These are phyloP conservation scores for Myathropa florea DNA, from an alignment of 2,888 invertebrate genomes.

Conservation along the genomic window DNA sequence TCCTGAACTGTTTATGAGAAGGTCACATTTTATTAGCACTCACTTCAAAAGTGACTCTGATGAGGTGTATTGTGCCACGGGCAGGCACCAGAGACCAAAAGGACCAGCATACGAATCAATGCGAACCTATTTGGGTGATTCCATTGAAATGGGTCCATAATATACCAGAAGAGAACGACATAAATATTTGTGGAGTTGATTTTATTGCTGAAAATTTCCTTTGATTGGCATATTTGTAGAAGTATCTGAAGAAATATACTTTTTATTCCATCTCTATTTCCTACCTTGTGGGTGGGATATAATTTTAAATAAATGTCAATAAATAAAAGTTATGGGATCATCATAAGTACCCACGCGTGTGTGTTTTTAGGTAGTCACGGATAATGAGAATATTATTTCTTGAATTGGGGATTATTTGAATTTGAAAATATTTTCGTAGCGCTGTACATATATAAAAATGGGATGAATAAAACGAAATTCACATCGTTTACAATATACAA, in stretches of 20 bases:
- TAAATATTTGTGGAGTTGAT: slow-evolving; percentile 37
- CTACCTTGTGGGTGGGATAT: neutral
- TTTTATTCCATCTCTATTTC: neutral
- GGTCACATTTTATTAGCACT: slow-evolving; percentile 69
- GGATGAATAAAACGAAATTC: too few species aligned
- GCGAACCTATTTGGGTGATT: slow-evolving; percentile 29
- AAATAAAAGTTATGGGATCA: neutral
- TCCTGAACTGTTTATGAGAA: slow-evolving; percentile 65
- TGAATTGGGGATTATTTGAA: too few species aligned
- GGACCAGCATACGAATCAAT: slow-evolving; percentile 1
- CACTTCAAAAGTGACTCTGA: slow-evolving; percentile 57
- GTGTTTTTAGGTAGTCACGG: neutral
- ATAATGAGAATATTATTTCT: neutral
- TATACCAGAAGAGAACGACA: slow-evolving; percentile 24
- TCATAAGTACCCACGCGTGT: neutral
- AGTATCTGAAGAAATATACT: neutral
- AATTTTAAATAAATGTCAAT: slow-evolving; percentile 17
- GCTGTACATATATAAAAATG: too few species aligned
- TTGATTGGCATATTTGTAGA: slow-evolving; percentile 48
- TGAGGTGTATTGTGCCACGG: slow-evolving; percentile 46
- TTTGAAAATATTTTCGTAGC: too few species aligned
- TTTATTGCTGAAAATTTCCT: slow-evolving; percentile 39
- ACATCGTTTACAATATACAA: too few species aligned
- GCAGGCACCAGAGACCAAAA: neutral
- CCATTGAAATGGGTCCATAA: slow-evolving; percentile 41